These are phyloP conservation scores for Xylocopa sonorina DNA, from an alignment of 1,140 invertebrate species.

Conservation along the genomic window DNA sequence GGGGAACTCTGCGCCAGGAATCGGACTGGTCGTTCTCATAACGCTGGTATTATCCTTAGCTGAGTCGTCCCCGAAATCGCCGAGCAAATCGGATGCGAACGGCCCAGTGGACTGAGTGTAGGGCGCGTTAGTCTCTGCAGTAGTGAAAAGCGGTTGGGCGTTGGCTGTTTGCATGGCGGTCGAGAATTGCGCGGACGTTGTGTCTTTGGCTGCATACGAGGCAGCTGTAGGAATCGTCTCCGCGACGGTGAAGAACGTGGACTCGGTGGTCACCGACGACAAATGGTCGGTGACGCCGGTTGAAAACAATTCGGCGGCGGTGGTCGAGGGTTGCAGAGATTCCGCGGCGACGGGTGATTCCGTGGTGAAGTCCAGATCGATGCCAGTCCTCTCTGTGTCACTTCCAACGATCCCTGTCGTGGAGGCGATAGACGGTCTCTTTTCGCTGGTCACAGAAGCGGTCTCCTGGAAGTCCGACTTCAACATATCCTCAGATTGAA, in stretches of 20 bases:
- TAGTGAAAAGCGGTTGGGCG: constrained; percentile 23
- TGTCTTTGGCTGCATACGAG: constrained; percentile 1
- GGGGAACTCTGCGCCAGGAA: constrained; percentile 71
- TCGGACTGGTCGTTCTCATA: constrained; percentile 65
- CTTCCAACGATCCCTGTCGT: constrained; percentile 28
- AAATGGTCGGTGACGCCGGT: constrained; percentile 62
- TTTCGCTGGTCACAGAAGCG: constrained; percentile 58
- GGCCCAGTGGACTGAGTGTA: constrained; percentile 10
- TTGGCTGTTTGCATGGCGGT: background rate
- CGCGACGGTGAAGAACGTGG: constrained; percentile 59
- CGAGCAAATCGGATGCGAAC: constrained; percentile 70
- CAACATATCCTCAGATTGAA: constrained; percentile 50
- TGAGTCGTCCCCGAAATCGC: constrained; percentile 71
- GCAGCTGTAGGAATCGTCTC: constrained; percentile 5
- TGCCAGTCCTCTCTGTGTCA: constrained; percentile 24
- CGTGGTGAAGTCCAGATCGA: constrained; percentile 32
- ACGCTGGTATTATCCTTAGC: constrained; percentile 35
- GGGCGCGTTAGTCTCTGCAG: background rate
- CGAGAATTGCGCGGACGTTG: constrained; percentile 33
- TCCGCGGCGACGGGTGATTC: constrained; percentile 63
- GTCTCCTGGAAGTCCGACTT: constrained; percentile 54
- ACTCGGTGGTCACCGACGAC: constrained; percentile 51
- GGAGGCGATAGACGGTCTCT: constrained; percentile 65
- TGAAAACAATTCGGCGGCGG: constrained; percentile 54
- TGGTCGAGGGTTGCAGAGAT: constrained; percentile 67